These are phyloP conservation scores for Philonicus albiceps DNA, from an alignment of 2,888 invertebrate genomes.

Conservation along the genomic window DNA sequence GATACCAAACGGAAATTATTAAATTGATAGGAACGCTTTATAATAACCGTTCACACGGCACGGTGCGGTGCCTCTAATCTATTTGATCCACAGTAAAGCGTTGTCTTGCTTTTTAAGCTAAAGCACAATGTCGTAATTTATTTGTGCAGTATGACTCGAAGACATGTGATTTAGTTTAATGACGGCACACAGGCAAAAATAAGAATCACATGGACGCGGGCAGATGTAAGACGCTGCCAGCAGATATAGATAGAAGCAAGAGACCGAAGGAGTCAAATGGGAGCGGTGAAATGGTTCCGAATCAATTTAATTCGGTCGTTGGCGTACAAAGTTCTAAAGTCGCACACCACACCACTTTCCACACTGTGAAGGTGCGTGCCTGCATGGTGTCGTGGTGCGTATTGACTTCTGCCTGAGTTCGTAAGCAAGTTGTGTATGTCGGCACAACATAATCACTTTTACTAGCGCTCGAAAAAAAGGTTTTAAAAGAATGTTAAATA, in stretches of 20 bases:
- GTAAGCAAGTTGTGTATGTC: neutral
- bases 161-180: constrained; percentile 46
- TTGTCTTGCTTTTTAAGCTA: neutral
- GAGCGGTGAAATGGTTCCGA: constrained; percentile 13
- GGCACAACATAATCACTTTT: neutral
- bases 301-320: constrained; percentile 12
- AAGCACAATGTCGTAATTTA: constrained; percentile 1
- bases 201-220: constrained; percentile 16
- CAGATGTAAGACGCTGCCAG: constrained; percentile 4
- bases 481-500: neutral
- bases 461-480: neutral
- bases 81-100: neutral
- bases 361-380: neutral
- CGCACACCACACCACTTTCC: neutral
- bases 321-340: constrained; percentile 4
- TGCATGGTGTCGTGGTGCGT: neutral
- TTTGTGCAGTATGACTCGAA: constrained; percentile 44
- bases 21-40: neutral
- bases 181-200: constrained; percentile 28
- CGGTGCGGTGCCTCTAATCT: neutral
- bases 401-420: neutral
- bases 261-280: neutral
- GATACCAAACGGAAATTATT: neutral
- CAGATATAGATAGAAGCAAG: constrained; percentile 26
- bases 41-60: neutral